A percentile compares a stretch with the other conserved stretches of the same genome.
These are phyloP conservation scores for Nixonia krombeini DNA, from an alignment of 1,140 invertebrate genomes.

Conservation along the genomic window DNA sequence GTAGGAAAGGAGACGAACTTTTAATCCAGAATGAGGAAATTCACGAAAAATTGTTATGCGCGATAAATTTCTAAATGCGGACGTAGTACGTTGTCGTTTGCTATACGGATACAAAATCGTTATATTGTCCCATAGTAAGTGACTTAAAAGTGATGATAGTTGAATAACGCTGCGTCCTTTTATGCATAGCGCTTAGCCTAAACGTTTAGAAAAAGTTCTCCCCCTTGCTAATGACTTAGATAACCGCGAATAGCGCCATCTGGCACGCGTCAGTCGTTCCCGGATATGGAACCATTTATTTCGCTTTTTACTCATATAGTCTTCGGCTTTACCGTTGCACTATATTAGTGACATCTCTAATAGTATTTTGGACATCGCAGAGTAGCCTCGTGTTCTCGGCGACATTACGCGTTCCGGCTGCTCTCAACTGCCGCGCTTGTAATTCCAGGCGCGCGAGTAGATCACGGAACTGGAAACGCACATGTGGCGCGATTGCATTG, in stretches of 20 bases:
- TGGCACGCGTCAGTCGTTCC: no score
- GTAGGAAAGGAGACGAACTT: no score
- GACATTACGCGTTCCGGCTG: slow-evolving; percentile 79
- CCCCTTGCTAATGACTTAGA: no score
- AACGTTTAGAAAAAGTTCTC: slow-evolving; percentile 26
- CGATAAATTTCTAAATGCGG: slow-evolving; percentile 27
- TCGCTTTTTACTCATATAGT: slow-evolving; percentile 61
- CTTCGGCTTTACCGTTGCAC: slow-evolving; percentile 79
- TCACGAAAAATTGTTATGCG: no score
- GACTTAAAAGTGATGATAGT: slow-evolving; percentile 52
- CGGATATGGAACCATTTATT: no score
- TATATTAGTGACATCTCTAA: slow-evolving; percentile 85
- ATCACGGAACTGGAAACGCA: slow-evolving; percentile 91
- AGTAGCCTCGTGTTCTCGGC: slow-evolving; percentile 79
- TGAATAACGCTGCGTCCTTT: slow-evolving; percentile 37
- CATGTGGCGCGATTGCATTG: slow-evolving; percentile 84
- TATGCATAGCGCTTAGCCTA: slow-evolving; percentile 34
- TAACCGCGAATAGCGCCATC: no score
- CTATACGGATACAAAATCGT: slow-evolving; percentile 70
- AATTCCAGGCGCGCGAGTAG: slow-evolving; percentile 85
- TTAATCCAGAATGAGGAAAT: no score
- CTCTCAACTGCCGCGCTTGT: slow-evolving; percentile 82
- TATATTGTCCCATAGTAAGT: slow-evolving; percentile 66
- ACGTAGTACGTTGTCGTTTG: slow-evolving; percentile 31
- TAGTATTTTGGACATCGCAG: slow-evolving; percentile 83